Evolutionary conservation across 2,888 invertebrate genomes (phyloP), one percentile per base, ranked within the genome.

Genomic region (Leptothorax acervorum): DNA sequence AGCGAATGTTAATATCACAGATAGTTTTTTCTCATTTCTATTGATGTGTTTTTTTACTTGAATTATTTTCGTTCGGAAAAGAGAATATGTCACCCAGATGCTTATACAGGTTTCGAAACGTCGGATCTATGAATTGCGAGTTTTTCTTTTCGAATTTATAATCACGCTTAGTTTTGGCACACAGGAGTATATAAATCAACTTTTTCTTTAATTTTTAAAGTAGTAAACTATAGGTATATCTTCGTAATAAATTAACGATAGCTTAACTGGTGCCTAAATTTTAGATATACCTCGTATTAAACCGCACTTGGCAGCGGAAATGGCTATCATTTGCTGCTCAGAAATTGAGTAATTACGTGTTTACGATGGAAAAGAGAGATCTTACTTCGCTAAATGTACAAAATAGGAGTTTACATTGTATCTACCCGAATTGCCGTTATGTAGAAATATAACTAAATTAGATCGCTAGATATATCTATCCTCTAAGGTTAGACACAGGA

Each of bases 1-100:
- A 62, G 35, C 18, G n/a, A 63, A 35, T 45, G 11, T 76, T 35
- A 15, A 71, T 90, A 90, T 90, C 90, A 90, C 90, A 90, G 90
- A 85, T 90, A 84, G 81, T 31, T 74, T 57, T 86, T 85, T 75
- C 63, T 3, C 42, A 48, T 48, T 74, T 12, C 12, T 39, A 71
- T 73, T 66, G 48, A 66, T 11, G 3, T 18, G 5, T 35, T 42
- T 28, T 48, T n/a, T n/a, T 9, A 18, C 15, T 3, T 53, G 45
- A 51, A 66, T n/a, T 55, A 12, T 57, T 53, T 70, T 55, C n/a
- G 15, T 71, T 15, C 3, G 12, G n/a, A 18, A 51, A 31, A 83
- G 31, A 62, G n/a, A 39, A 28, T 4, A 39, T 23, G 42, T 65
- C 45, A 65, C 6, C 23, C 9, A 48, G 28, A 39, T 9, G 57